Conservation (phyloP, 2,888 invertebrate species). For the Drosophila neonasuta region DNA sequence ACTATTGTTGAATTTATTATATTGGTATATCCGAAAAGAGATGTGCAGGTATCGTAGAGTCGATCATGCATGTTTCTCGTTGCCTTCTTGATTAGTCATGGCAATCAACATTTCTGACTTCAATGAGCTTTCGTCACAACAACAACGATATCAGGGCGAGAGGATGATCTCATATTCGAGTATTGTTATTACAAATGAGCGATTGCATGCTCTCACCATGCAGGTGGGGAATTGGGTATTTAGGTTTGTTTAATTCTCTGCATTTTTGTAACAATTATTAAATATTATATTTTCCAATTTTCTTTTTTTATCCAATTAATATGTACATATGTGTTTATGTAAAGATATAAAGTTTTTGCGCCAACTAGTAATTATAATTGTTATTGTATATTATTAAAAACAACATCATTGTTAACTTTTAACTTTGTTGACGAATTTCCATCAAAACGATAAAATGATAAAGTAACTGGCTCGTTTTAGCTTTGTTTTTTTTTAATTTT, state of each 20-base stretch:
- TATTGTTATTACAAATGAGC: constrained; percentile 18
- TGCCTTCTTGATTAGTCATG: constrained; percentile 5
- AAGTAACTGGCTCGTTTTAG: no score
- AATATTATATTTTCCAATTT: constrained; percentile 14
- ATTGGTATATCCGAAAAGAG: no score
- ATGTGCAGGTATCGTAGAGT: background rate
- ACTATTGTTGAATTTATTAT: no score
- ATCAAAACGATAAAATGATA: no score
- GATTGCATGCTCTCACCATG: constrained; percentile 26
- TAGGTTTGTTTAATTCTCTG: no score
- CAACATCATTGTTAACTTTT: no score
- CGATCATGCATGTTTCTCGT: background rate
- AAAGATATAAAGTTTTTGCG: no score
- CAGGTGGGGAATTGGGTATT: background rate
- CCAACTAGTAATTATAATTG: no score
- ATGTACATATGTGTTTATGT: background rate
- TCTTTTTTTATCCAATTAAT: background rate
- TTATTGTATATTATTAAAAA: no score
- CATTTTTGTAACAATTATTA: constrained; percentile 23
- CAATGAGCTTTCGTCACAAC: constrained; percentile 25
- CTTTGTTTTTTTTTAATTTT: no score
- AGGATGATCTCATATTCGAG: constrained; percentile 65
- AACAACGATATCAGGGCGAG: constrained; percentile 25
- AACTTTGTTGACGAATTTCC: no score
- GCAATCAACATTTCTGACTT: constrained; percentile 28